A percentile compares a stretch with the other conserved stretches of the same genome.
Conservation (phyloP, 2,797 vertebrate species). For the Anabacerthia variegaticeps region DNA sequence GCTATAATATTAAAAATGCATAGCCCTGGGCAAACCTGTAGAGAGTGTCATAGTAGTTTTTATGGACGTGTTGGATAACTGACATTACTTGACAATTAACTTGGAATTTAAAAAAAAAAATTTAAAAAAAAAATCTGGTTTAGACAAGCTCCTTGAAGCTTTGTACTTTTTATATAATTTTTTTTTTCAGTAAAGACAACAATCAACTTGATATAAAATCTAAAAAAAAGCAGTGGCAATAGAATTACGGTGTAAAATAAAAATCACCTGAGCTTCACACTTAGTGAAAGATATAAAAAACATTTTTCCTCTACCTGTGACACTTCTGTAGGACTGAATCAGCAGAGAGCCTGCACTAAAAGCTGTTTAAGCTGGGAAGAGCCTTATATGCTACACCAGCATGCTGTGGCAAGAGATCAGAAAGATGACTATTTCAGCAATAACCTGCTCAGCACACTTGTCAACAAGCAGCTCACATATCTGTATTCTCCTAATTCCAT, state of each 20-base stretch:
- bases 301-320: neutral
- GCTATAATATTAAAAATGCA: neutral
- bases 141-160: neutral
- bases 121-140: neutral
- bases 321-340: neutral
- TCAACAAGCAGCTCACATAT: neutral
- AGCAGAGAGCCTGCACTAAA: neutral
- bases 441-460: neutral
- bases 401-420: neutral
- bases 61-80: neutral
- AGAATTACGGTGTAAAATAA: neutral
- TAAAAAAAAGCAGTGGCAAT: neutral
- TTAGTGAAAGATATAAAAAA: neutral
- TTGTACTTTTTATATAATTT: neutral
- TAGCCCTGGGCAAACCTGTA: neutral
- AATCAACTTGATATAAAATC: neutral
- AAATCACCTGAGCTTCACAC: neutral
- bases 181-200: neutral
- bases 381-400: neutral
- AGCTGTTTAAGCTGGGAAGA: neutral
- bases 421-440: neutral
- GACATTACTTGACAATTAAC: neutral
- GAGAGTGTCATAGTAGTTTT: neutral
- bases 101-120: neutral
- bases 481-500: neutral